These are phyloP conservation scores for Copidosoma floridanum DNA, from an alignment of 1,140 invertebrate genomes.

Conservation along the genomic window DNA sequence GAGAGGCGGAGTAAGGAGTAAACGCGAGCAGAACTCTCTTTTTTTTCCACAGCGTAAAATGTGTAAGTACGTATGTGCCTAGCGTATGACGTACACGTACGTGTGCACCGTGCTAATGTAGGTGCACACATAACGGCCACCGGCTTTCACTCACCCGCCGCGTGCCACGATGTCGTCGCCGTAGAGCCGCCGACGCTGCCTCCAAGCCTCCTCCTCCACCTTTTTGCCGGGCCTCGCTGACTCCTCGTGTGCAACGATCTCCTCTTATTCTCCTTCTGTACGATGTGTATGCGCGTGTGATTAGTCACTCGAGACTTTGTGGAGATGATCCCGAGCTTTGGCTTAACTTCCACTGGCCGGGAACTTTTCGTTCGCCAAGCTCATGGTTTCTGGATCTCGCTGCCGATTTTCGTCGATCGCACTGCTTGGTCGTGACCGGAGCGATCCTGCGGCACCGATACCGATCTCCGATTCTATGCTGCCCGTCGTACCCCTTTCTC, in stretches of 20 bases:
- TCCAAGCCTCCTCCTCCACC: conserved; percentile 6
- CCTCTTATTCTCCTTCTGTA: not conserved
- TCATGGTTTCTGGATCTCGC: conserved; percentile 1
- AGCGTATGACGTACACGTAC: too few relatives aligned
- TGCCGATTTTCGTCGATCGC: too few relatives aligned
- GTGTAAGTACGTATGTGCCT: too few relatives aligned
- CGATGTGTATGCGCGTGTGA: not conserved
- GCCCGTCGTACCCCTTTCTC: too few relatives aligned
- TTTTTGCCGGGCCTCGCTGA: too few relatives aligned
- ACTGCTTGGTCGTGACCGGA: too few relatives aligned
- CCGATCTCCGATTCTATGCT: too few relatives aligned
- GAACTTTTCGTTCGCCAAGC: not conserved
- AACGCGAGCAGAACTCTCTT: not conserved
- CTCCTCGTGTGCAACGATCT: too few relatives aligned
- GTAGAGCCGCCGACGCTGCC: not conserved
- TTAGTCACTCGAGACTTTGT: conserved; percentile 3
- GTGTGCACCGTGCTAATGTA: too few relatives aligned
- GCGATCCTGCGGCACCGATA: too few relatives aligned
- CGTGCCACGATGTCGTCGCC: conserved; percentile 14
- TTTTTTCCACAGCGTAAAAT: too few relatives aligned
- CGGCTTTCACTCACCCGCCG: conserved; percentile 22
- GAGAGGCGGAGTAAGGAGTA: not conserved
- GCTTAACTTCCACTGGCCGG: conserved; percentile 15
- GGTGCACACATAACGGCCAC: too few relatives aligned
- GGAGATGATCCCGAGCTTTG: not conserved